Conservation (phyloP, 2,888 invertebrate species). For the Drymonia ruficornis region DNA sequence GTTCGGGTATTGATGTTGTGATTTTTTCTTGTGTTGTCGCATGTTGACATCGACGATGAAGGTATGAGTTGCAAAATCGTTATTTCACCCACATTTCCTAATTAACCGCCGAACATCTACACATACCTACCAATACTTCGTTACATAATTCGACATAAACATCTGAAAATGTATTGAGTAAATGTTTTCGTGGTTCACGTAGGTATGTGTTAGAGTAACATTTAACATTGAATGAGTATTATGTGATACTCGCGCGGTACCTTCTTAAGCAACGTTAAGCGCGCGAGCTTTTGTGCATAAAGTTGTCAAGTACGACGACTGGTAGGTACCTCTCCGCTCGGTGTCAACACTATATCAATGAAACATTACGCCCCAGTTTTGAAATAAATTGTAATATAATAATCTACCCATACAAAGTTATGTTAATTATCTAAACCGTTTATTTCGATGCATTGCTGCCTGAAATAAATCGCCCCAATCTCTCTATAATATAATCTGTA, state of each 20-base stretch:
- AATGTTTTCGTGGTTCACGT: constrained; percentile 12
- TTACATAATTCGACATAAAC: constrained; percentile 1
- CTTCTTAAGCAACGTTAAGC: constrained; percentile 45
- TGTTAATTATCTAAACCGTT: constrained; percentile 7
- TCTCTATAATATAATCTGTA: too few species aligned
- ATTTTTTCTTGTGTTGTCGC: neutral
- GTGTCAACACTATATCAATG: constrained; percentile 47
- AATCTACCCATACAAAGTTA: constrained; percentile 13
- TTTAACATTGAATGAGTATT: constrained; percentile 36
- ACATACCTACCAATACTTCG: neutral
- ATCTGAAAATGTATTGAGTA: constrained; percentile 3
- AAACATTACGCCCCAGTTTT: constrained; percentile 49
- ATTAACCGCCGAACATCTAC: neutral
- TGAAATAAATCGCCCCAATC: too few species aligned
- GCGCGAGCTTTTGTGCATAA: constrained; percentile 52
- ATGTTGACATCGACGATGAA: constrained; percentile 2
- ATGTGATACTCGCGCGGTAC: constrained; percentile 33
- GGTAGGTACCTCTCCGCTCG: constrained; percentile 42
- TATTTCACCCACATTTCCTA: constrained; percentile 3
- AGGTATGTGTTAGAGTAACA: constrained; percentile 21
- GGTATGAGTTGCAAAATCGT: constrained; percentile 2
- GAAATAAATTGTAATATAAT: constrained; percentile 27
- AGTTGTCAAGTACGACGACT: constrained; percentile 63
- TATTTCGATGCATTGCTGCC: neutral
- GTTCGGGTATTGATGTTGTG: too few species aligned